These are phyloP conservation scores for Laupala kohalensis DNA, from an alignment of 1,140 invertebrate species.

Conservation along the genomic window DNA sequence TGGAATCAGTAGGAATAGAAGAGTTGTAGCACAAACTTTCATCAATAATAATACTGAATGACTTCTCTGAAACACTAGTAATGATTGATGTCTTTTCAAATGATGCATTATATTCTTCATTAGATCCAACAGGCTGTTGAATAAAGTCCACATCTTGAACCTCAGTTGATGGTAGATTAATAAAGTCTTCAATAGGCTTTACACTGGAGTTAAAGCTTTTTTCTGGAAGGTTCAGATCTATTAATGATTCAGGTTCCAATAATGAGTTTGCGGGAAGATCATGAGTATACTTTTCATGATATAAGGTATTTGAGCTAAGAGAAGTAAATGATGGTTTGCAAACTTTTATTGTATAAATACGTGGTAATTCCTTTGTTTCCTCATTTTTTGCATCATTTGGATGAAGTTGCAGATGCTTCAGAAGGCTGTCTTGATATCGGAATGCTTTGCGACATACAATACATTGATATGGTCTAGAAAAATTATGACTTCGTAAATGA, in stretches of 20 bases:
- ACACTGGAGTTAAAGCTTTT: neutral
- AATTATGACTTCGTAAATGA: constrained; percentile 26
- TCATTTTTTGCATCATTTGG: neutral
- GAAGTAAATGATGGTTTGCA: neutral
- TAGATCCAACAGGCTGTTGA: neutral
- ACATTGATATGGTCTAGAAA: constrained; percentile 26
- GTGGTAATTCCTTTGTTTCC: neutral
- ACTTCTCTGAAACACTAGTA: neutral
- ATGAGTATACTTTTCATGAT: neutral
- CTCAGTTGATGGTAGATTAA: neutral
- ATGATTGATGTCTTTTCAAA: neutral
- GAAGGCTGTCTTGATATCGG: constrained; percentile 7
- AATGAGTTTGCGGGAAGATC: neutral
- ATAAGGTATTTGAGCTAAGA: neutral
- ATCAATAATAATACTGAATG: constrained; percentile 9
- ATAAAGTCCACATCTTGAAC: neutral
- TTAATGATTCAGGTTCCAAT: neutral
- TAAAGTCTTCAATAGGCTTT: neutral
- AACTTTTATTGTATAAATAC: constrained; percentile 7
- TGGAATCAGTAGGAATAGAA: neutral
- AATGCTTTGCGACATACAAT: constrained; percentile 24
- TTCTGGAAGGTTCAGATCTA: neutral
- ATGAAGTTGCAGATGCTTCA: constrained; percentile 1
- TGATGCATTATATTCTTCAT: neutral
- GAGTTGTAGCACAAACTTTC: constrained; percentile 6